phyloP scores from a whole-genome alignment of 2,888 invertebrate species.

The Bugulina stolonifera region DNA sequence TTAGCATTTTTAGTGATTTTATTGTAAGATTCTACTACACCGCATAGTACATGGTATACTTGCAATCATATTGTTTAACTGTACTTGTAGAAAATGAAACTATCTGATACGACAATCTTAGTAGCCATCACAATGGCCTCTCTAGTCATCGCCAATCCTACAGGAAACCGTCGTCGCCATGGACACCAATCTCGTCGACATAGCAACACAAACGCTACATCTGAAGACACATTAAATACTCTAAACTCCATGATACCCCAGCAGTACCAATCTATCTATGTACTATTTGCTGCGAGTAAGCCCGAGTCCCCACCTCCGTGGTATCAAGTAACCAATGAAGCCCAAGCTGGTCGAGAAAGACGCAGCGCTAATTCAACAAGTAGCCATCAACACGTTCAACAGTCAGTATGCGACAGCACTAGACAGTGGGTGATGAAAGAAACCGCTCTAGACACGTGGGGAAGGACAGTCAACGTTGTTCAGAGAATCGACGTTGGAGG shows the following conservation, averaged over 20 bases:
- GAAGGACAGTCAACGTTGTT: constrained; percentile 29
- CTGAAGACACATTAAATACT: too few species aligned
- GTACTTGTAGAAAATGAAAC: background rate
- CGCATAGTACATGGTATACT: too few species aligned
- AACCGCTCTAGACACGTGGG: constrained; percentile 31
- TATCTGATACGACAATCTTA: background rate
- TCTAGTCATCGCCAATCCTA: background rate
- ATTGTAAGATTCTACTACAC: too few species aligned
- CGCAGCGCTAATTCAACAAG: background rate
- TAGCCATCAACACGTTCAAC: background rate
- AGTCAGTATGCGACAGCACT: constrained; percentile 30
- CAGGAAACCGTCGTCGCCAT: background rate
- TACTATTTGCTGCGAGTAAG: background rate
- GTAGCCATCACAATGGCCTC: background rate
- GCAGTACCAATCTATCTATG: constrained; percentile 11
- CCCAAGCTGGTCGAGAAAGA: background rate
- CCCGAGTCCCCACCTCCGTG: background rate
- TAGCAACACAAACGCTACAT: background rate
- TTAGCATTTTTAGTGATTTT: too few species aligned
- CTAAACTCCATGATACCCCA: background rate
- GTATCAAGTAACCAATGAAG: background rate
- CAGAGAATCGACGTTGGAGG: constrained; percentile 31
- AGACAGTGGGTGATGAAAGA: constrained; percentile 30
- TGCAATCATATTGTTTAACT: too few species aligned
- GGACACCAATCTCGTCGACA: background rate